Evolutionary conservation across 1,140 invertebrate genomes (phyloP), one percentile per base, ranked within the genome.

Genomic region (Hyles vespertilio): DNA sequence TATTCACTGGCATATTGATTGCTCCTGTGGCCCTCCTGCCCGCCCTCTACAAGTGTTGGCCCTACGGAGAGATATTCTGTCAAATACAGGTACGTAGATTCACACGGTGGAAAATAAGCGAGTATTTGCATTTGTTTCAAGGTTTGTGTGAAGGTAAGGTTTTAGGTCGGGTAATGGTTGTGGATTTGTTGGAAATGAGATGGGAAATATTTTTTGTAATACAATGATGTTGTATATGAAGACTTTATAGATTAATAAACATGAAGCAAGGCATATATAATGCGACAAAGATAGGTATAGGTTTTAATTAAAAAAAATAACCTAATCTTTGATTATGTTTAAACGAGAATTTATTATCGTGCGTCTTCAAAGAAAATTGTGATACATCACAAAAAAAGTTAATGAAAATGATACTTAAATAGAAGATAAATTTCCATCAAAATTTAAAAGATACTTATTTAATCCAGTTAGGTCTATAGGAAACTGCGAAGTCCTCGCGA

Each of bases 1-100:
- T 96, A 53, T 95, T 95, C 67, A 96, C 95, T 73, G 95, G 95
- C 36, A 90, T 96, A 57, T 89, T 96, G 70, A 94, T 96, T 64
- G 95, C 95, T 43, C 94, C 95, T 7, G 95, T 96, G 73, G 94
- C 94, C 36, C 92, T 96, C 70, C 88, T 96, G 65, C 94, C 95
- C 9, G 94, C 95, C 32, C 89, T 96, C 52, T 94, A 95, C 73
- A 93, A 94, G 75, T 96, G 95, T 77, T 96, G 95, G 95, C 95
- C 95, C n/a, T 96, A 95, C 79, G 95, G 95, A 47, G 95, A 96
- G 89, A 93, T 96, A 71, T 93, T 95, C 79, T 96, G 95, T 86
- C 95, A 96, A 90, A 96, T 96, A 82, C 95, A 96, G 94, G 95
- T 96, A 89, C 90, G 80, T 43, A 51, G 40, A 11, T 40, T 40